phyloP scores from a whole-genome alignment of 2,113 vertebrate genomes.

The Alexandromys fortis region DNA sequence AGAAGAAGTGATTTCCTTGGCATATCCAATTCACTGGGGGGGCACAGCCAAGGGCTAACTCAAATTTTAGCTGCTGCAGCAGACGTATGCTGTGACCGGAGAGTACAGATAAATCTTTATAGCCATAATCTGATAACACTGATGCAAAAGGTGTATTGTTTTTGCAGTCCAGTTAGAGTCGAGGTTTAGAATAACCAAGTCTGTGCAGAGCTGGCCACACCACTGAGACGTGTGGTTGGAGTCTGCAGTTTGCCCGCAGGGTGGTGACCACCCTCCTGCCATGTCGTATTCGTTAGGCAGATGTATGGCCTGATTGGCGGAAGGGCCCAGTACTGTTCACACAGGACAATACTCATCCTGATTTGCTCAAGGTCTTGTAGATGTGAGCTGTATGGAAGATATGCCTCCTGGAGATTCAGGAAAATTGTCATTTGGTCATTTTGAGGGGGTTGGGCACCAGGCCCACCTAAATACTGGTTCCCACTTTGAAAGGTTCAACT shows the following conservation, averaged over 20 bases:
- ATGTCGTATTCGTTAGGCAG: background rate
- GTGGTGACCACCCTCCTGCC: background rate
- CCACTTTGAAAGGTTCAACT: background rate
- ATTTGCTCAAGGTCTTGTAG: background rate
- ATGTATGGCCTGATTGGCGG: background rate
- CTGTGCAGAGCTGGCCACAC: background rate
- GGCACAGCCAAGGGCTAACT: background rate
- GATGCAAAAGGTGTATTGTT: background rate
- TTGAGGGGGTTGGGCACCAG: background rate
- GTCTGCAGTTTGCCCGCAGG: background rate
- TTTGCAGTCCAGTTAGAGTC: constrained; percentile 46
- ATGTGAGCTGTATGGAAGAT: background rate
- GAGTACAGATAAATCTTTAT: background rate
- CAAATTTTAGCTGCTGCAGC: background rate
- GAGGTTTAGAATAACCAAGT: constrained; percentile 9
- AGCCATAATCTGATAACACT: background rate
- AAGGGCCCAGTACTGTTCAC: background rate
- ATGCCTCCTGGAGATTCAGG: background rate
- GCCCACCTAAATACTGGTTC: background rate
- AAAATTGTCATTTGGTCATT: background rate
- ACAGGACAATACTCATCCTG: background rate
- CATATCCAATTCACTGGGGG: background rate
- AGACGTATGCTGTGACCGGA: background rate
- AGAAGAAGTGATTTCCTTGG: constrained; percentile 26
- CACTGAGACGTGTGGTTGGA: background rate